Base-by-base conservation (phyloP, 2,113 vertebrate genomes). In the Austrofundulus limnaeus region DNA sequence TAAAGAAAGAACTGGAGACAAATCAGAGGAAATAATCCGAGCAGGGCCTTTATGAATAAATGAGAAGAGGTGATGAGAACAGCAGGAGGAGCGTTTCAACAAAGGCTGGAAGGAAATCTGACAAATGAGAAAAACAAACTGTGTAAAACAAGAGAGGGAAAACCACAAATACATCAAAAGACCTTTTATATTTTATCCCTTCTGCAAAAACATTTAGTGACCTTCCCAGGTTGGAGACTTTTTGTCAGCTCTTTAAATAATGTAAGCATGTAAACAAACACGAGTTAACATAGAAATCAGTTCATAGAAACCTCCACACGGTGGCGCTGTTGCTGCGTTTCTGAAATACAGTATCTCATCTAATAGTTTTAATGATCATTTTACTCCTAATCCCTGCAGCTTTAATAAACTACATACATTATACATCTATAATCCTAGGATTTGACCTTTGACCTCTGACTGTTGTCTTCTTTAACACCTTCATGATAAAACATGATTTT, bases 371-470 rank as follows among this genome's bases (percentile, higher is more conserved):
- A 15, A 63, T 60, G 43, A 11, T 46, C n/a, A 39, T n/a, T 17
- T 39, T 67, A 17, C n/a, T 43, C 20, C 47, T 28, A 16, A 43
- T 16, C 2, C 14, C 14, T 46, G 17, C 6, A 46, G 10, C 9
- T 49, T 49, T 1, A 49, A 49, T 2, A 24, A 15, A 24, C 5
- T 24, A 24, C 12, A 1, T 57, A 15, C n/a, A n/a, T n/a, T 14
- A 70, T 25, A 47, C 78, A 56, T 34, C 47, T 37, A 39, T 23
- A 38, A 51, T 51, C 58, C 37, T n/a, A 43, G 63, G 58, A 74
- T 78, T 64, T 68, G 63, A 70, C 72, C 53, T 54, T 15, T 52
- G 71, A 84, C 70, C 82, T 77, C 37, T 80, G 66, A 78, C 67
- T 17, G 51, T 47, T 39, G 48, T 61, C 47, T 55, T 52, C 48